These are phyloP conservation scores for Hemiscyllium ocellatum DNA, from an alignment of 2,113 vertebrate species.

Conservation along the genomic window DNA sequence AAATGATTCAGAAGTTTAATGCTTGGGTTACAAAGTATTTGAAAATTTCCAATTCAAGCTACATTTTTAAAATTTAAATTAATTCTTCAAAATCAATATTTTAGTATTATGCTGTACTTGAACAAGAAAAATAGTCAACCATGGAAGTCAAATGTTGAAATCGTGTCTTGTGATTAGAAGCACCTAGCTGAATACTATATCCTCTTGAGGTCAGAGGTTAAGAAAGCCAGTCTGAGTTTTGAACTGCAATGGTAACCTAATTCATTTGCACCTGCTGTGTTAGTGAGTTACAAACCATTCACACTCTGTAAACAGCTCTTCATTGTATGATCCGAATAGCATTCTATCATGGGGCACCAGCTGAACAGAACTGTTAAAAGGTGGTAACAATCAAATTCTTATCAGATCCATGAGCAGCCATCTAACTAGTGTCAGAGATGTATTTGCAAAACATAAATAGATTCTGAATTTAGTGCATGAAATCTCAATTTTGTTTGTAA, in stretches of 20 bases:
- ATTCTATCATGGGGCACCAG: neutral
- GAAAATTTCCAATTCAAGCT: neutral
- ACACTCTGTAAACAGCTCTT: neutral
- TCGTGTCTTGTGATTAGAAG: neutral
- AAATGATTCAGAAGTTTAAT: neutral
- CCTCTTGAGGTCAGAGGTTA: slow-evolving; percentile 28
- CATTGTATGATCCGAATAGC: neutral
- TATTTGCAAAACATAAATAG: neutral
- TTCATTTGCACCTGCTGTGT: slow-evolving; percentile 30
- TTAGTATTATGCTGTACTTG: neutral
- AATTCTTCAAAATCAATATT: neutral
- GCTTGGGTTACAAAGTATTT: neutral
- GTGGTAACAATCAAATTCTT: slow-evolving; percentile 1
- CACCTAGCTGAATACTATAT: neutral
- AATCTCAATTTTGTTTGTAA: neutral
- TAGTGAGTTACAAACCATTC: neutral
- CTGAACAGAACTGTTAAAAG: neutral
- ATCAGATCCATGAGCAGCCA: neutral
- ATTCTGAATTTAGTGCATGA: neutral
- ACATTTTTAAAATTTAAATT: neutral
- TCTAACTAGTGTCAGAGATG: neutral
- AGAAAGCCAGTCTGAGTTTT: neutral
- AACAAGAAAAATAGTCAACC: neutral
- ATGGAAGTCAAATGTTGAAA: neutral
- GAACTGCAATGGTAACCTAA: slow-evolving; percentile 27